These are phyloP conservation scores for Baccha elongata DNA, from an alignment of 2,888 invertebrate species.

Conservation along the genomic window DNA sequence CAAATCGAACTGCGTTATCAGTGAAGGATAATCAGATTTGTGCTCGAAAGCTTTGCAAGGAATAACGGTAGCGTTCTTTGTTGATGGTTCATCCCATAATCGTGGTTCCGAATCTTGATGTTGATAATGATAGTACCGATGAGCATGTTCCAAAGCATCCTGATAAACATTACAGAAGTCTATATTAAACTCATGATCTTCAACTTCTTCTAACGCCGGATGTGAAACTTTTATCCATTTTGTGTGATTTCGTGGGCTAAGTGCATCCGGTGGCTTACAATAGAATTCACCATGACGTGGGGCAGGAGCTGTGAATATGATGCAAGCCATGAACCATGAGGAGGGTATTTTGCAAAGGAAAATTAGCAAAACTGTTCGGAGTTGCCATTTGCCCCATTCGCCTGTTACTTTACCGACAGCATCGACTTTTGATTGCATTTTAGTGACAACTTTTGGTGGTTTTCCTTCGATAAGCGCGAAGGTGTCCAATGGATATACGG, in stretches of 20 bases:
- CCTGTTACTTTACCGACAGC: conserved; percentile 82
- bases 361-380: conserved; percentile 82
- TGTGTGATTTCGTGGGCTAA: conserved; percentile 79
- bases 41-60: conserved; percentile 82
- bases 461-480: conserved; percentile 79
- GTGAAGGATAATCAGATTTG: conserved; percentile 79
- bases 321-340: conserved; percentile 84
- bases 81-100: conserved; percentile 79
- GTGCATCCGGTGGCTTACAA: conserved; percentile 81
- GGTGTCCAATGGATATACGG: conserved; percentile 79
- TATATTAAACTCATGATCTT: conserved; percentile 81
- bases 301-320: conserved; percentile 83
- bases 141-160: conserved; percentile 81
- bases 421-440: conserved; percentile 81
- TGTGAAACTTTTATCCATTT: conserved; percentile 82
- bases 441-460: conserved; percentile 75
- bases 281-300: conserved; percentile 82
- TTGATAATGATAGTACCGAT: conserved; percentile 80
- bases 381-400: conserved; percentile 83
- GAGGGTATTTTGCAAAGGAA: conserved; percentile 83
- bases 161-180: conserved; percentile 82
- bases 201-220: conserved; percentile 81
- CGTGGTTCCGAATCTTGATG: conserved; percentile 78
- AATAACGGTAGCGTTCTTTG: conserved; percentile 79
- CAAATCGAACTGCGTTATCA: conserved; percentile 83